Conservation (phyloP, 2,888 invertebrate genomes). For the Cerastoderma edule region DNA sequence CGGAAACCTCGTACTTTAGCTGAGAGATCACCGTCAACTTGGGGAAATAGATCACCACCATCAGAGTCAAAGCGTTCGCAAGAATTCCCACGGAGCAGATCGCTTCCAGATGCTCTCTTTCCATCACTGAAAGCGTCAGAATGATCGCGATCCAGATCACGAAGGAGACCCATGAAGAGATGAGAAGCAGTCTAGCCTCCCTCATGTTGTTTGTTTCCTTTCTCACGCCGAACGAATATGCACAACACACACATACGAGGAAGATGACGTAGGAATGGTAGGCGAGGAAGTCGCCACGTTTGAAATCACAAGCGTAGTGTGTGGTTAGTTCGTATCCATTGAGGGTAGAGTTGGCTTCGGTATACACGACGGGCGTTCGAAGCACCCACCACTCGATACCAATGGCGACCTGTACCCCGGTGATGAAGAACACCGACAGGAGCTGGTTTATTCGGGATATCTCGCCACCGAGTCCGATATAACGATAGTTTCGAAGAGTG, state of each 20-base stretch:
- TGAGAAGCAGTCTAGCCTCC: constrained; percentile 95
- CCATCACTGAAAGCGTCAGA: constrained; percentile 86
- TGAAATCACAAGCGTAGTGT: constrained; percentile 71
- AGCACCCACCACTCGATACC: constrained; percentile 83
- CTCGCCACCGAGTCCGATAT: constrained; percentile 92
- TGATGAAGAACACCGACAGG: constrained; percentile 93
- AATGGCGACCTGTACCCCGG: constrained; percentile 88
- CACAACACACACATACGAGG: constrained; percentile 92
- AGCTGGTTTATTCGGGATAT: constrained; percentile 89
- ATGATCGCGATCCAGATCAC: constrained; percentile 87
- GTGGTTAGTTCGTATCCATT: constrained; percentile 44
- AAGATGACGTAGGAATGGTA: constrained; percentile 93
- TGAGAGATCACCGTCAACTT: constrained; percentile 86
- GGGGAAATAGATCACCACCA: constrained; percentile 95
- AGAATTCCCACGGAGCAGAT: constrained; percentile 95
- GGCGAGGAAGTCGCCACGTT: constrained; percentile 85
- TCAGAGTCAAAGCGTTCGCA: constrained; percentile 92
- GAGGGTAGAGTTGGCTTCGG: constrained; percentile 48
- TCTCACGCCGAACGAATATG: constrained; percentile 91
- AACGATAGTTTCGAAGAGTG: constrained; percentile 93
- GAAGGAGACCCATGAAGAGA: constrained; percentile 92
- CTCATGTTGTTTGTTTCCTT: constrained; percentile 96
- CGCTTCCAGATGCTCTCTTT: constrained; percentile 83
- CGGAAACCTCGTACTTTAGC: constrained; percentile 73
- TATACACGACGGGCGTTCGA: constrained; percentile 65